Evolutionary conservation across 2,113 vertebrate species (phyloP).

Genomic region (Piprites chloris): DNA sequence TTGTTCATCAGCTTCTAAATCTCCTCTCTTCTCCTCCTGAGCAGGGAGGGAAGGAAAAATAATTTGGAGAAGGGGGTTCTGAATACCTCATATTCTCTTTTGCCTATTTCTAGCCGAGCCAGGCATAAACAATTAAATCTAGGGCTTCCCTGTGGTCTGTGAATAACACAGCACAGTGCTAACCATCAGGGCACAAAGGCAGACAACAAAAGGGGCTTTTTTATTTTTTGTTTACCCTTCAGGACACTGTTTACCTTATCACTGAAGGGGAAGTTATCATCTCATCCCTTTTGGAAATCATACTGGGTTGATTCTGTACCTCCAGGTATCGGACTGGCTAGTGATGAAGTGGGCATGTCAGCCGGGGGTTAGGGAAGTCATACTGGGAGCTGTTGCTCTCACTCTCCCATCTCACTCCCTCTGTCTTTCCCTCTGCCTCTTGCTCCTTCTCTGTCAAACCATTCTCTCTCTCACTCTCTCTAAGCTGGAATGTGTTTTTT

Average conservation of each 20-base stretch:
- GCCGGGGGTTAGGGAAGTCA: slow-evolving; percentile 44
- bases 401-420: background rate
- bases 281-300: slow-evolving; percentile 65
- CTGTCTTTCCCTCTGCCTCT: slow-evolving; percentile 35
- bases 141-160: slow-evolving; percentile 77
- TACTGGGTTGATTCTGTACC: slow-evolving; percentile 57
- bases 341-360: slow-evolving; percentile 61
- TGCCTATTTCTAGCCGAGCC: slow-evolving; percentile 67
- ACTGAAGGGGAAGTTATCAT: slow-evolving; percentile 70
- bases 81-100: slow-evolving; percentile 63
- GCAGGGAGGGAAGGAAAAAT: slow-evolving; percentile 46
- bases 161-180: slow-evolving; percentile 70
- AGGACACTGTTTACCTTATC: slow-evolving; percentile 80
- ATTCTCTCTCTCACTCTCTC: slow-evolving; percentile 24
- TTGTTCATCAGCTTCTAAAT: slow-evolving; percentile 71
- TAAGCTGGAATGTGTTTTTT: slow-evolving; percentile 61
- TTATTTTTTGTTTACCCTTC: slow-evolving; percentile 80
- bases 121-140: slow-evolving; percentile 75
- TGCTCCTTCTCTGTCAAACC: slow-evolving; percentile 67
- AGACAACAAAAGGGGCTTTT: slow-evolving; percentile 65
- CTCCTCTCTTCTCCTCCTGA: slow-evolving; percentile 18
- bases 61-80: slow-evolving; percentile 56
- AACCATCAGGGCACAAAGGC: slow-evolving; percentile 72
- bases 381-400: slow-evolving; percentile 30
- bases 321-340: slow-evolving; percentile 47